Percentiles rank a stretch among this genome's conserved stretches.
Evolutionary conservation across 2,797 vertebrate species (phyloP).

Genomic region (Phyllotis vaccarum): DNA sequence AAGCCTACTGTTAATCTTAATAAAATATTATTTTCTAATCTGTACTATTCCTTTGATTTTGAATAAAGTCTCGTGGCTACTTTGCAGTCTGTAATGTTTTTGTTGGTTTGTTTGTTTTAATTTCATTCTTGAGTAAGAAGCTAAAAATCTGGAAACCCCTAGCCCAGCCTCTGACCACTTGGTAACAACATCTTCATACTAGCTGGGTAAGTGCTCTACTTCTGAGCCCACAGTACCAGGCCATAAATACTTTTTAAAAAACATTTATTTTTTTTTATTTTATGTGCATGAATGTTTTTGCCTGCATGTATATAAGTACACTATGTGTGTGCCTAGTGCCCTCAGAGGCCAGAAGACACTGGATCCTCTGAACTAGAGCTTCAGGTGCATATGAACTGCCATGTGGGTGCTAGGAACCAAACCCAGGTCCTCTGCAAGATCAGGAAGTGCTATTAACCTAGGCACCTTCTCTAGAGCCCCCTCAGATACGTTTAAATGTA

Average conservation of each 20-base stretch:
- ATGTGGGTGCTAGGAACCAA: not conserved
- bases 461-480: not conserved
- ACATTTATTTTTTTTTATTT: not conserved
- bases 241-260: not conserved
- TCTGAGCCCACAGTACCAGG: not conserved
- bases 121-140: not conserved
- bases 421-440: not conserved
- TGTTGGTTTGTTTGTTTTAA: no score
- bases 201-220: not conserved
- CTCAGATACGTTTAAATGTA: conserved; percentile 3
- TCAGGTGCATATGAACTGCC: not conserved
- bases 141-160: not conserved
- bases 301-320: not conserved
- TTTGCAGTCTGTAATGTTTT: not conserved
- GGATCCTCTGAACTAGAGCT: not conserved
- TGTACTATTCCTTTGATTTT: not conserved
- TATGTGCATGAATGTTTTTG: not conserved
- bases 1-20: not conserved
- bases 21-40: not conserved
- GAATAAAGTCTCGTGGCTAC: not conserved
- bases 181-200: not conserved
- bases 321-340: not conserved
- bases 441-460: no score
- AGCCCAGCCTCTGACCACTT: not conserved
- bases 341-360: not conserved